Conservation (phyloP, 2,797 vertebrate genomes). For the Gymnothorax javanicus region DNA sequence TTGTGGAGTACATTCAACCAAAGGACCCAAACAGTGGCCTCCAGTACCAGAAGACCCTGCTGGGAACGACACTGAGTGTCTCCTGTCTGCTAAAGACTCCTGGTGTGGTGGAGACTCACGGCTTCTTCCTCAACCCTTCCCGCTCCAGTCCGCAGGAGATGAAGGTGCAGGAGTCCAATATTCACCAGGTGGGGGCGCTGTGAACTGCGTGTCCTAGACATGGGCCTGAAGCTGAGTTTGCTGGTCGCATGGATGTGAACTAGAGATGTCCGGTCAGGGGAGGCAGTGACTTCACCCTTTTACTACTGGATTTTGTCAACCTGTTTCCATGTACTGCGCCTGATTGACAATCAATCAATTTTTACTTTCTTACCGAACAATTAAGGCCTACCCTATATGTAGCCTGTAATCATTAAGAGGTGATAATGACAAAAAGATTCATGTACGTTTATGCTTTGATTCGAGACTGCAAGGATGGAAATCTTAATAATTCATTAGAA, state of each 20-base stretch:
- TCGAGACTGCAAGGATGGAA: too few species aligned
- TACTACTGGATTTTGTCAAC: too few species aligned
- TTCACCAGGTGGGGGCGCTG: conserved; percentile 84
- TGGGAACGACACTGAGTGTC: conserved; percentile 84
- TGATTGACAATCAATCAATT: too few species aligned
- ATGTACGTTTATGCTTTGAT: too few species aligned
- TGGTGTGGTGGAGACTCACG: conserved; percentile 90
- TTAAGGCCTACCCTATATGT: too few species aligned
- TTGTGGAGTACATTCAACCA: conserved; percentile 91
- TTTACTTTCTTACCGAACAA: too few species aligned
- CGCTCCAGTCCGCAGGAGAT: conserved; percentile 94
- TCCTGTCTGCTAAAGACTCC: conserved; percentile 95
- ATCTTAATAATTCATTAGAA: too few species aligned
- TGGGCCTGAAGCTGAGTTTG: neutral
- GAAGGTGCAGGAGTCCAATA: conserved; percentile 95
- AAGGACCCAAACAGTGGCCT: conserved; percentile 91
- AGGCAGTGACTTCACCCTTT: too few species aligned
- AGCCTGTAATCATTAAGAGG: too few species aligned
- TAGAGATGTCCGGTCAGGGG: too few species aligned
- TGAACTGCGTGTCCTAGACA: neutral
- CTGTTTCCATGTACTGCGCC: too few species aligned
- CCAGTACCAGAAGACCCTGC: conserved; percentile 92
- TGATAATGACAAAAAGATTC: too few species aligned
- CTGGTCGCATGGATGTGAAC: neutral
- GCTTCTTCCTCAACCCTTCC: conserved; percentile 92